Evolutionary conservation across 2,113 vertebrate species (phyloP), one percentile per base, ranked within the genome.

Genomic region (Perca fluviatilis): DNA sequence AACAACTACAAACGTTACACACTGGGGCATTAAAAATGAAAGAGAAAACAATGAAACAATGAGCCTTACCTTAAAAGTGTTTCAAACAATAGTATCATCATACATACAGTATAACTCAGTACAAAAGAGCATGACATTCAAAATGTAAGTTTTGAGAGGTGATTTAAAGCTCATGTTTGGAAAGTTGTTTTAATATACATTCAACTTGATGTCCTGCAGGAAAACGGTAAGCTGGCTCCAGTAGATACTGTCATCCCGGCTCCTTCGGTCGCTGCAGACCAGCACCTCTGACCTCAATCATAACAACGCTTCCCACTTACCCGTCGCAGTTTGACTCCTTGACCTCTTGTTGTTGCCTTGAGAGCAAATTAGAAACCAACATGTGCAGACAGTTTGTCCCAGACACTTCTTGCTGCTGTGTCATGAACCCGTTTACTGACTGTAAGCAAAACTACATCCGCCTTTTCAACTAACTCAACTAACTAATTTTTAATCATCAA

Each of bases 241-340:
- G 30, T 7, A 15, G 62, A 66, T 43, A 25, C 40, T 40, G 40
- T 40, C 40, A 10, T 10, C 40, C 36, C 36, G 36, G 36, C 36
- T 36, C 64, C 49, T 56, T 57, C 53, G 27, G 69, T 15, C 23
- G 54, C 66, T 7, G n/a, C 56, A 65, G 73, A 75, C 49, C 82
- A 58, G 66, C 78, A 58, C 18, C 56, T 71, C 57, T 78, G 85
- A 88, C 86, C 75, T 85, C 80, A 79, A 43, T 87, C 84, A 79
- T 78, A 21, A 83, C 47, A 13, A 51, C 23, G 18, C 9, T 21
- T 71, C 54, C 75, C 67, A 30, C 56, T 63, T 46, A 65, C 43
- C 40, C 8, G 12, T 87, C 78, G 74, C 77, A 65, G 77, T 78
- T 80, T 89, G 83, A 80, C 69, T 43, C 27, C 16, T n/a, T 77